These are phyloP conservation scores for Conops quadrifasciatus DNA, from an alignment of 2,888 invertebrate genomes.

Conservation along the genomic window DNA sequence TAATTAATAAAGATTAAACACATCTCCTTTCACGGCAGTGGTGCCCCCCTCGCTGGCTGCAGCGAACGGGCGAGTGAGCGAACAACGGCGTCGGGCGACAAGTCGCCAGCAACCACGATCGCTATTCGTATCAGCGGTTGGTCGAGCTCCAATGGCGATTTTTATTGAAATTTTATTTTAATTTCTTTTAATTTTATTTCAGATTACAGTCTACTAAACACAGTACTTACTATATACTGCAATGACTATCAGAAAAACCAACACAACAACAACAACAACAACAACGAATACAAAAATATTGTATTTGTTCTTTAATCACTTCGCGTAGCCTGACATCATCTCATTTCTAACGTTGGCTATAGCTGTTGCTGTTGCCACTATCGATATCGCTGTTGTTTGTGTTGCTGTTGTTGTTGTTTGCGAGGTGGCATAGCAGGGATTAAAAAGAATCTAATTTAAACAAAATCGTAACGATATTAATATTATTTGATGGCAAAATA, in stretches of 20 bases:
- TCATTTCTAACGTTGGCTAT: constrained; percentile 12
- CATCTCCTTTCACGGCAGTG: constrained; percentile 47
- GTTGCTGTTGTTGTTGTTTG: constrained; percentile 2
- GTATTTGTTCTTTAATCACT: constrained; percentile 15
- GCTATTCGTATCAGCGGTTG: constrained; percentile 13
- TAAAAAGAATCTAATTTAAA: constrained; percentile 9
- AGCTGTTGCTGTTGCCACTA: constrained; percentile 11
- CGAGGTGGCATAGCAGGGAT: not conserved
- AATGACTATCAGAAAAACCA: constrained; percentile 3
- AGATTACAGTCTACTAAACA: not conserved
- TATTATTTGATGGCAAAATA: not conserved
- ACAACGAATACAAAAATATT: not conserved
- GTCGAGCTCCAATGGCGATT: constrained; percentile 21
- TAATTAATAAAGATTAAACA: constrained; percentile 64
- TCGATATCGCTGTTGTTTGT: constrained; percentile 11
- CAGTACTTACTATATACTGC: not conserved
- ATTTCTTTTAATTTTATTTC: not conserved
- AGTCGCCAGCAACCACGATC: no score
- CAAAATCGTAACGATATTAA: constrained; percentile 5
- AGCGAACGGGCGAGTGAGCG: no score
- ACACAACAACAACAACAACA: not conserved
- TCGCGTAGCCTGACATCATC: constrained; percentile 8
- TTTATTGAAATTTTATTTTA: constrained; percentile 19
- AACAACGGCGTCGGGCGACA: no score
- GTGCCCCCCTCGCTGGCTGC: not conserved